Percentiles rank a stretch among this genome's conserved stretches.
Evolutionary conservation across 2,797 vertebrate genomes (phyloP).

Genomic region (Pseudomugil gertrudae): DNA sequence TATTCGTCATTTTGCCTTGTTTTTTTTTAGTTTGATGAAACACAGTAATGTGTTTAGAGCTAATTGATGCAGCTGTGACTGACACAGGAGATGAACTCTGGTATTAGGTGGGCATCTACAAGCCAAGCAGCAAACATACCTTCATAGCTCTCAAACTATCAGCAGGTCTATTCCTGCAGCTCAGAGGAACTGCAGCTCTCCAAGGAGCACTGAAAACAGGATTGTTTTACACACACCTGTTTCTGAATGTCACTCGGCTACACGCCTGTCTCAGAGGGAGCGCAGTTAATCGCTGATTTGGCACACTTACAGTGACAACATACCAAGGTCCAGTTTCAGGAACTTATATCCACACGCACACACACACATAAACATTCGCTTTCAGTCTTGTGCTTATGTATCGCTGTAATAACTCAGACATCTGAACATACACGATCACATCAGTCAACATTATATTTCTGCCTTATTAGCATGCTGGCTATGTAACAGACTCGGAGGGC

Average conservation of each 20-base stretch:
- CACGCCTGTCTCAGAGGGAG: constrained; percentile 78
- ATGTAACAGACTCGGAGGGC: constrained; percentile 23
- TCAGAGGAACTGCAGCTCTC: constrained; percentile 46
- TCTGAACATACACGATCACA: neutral
- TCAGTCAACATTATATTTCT: constrained; percentile 3
- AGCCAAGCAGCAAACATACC: constrained; percentile 37
- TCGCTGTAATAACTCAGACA: constrained; percentile 1
- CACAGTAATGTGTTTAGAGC: neutral
- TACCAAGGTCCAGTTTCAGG: constrained; percentile 83
- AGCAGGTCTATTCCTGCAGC: constrained; percentile 72
- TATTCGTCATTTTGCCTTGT: too few species aligned
- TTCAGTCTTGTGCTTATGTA: constrained; percentile 9
- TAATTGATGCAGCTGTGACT: constrained; percentile 23
- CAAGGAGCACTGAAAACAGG: constrained; percentile 56
- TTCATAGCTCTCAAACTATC: constrained; percentile 55
- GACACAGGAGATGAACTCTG: constrained; percentile 17
- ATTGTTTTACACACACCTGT: constrained; percentile 77
- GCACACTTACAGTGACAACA: constrained; percentile 83
- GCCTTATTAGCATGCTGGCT: constrained; percentile 7
- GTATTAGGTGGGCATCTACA: constrained; percentile 26
- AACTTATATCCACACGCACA: constrained; percentile 36
- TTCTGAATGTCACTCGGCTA: constrained; percentile 73
- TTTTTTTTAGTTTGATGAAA: neutral
- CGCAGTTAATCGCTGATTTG: constrained; percentile 84
- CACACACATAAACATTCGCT: constrained; percentile 13